A percentile compares a stretch with the other conserved stretches of the same genome.
phyloP scores from a whole-genome alignment of 1,140 invertebrate genomes.

The Brachionus sp. region DNA sequence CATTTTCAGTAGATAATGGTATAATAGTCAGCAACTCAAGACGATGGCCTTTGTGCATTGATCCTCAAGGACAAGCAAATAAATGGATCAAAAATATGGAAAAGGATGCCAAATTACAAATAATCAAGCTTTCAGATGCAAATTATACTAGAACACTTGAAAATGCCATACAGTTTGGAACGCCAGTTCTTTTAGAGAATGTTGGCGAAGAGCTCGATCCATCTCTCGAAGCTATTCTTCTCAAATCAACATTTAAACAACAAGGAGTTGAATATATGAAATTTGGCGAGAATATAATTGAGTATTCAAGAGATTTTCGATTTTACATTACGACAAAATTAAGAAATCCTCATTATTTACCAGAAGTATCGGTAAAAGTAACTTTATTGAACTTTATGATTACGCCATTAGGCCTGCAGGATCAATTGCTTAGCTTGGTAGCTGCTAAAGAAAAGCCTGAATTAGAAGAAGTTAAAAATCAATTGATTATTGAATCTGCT shows the following conservation, averaged over 20 bases:
- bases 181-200: slow-evolving; percentile 59
- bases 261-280: slow-evolving; percentile 60
- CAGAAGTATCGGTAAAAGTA: slow-evolving; percentile 60
- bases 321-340: slow-evolving; percentile 60
- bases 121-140: slow-evolving; percentile 58
- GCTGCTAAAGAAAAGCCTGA: slow-evolving; percentile 60
- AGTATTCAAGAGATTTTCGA: slow-evolving; percentile 54
- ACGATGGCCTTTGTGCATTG: slow-evolving; percentile 60
- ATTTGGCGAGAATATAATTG: slow-evolving; percentile 58
- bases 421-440: slow-evolving; percentile 60
- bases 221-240: slow-evolving; percentile 57
- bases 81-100: slow-evolving; percentile 90
- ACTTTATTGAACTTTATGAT: slow-evolving; percentile 61
- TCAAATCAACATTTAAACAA: slow-evolving; percentile 58
- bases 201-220: slow-evolving; percentile 60
- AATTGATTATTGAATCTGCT: slow-evolving; percentile 59
- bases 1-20: slow-evolving; percentile 60
- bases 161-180: slow-evolving; percentile 60
- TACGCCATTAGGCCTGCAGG: slow-evolving; percentile 59
- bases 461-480: slow-evolving; percentile 61
- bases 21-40: slow-evolving; percentile 59
- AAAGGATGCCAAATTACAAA: slow-evolving; percentile 55
- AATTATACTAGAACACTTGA: slow-evolving; percentile 58
- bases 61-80: slow-evolving; percentile 61
- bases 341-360: slow-evolving; percentile 60